These are phyloP conservation scores for Tillus elongatus DNA, from an alignment of 2,888 invertebrate species.

Conservation along the genomic window DNA sequence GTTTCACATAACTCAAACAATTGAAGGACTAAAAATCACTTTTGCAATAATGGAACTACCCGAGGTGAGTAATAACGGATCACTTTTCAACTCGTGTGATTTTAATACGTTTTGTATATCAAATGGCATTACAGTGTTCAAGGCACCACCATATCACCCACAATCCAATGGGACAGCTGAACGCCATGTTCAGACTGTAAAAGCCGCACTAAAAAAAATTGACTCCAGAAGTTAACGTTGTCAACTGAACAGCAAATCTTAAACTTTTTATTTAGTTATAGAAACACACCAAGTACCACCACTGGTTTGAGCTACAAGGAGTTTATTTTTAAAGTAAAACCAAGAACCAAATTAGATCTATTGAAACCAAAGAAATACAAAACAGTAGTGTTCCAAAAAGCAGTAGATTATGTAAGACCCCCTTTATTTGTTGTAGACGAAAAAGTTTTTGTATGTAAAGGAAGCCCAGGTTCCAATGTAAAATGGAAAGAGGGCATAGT, in stretches of 20 bases:
- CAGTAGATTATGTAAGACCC: too few species aligned
- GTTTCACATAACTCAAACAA: not conserved
- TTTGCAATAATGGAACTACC: not conserved
- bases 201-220: too few species aligned
- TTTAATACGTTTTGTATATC: not conserved
- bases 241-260: too few species aligned
- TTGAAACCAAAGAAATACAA: too few species aligned
- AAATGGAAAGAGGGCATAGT: not conserved
- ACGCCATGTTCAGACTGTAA: too few species aligned
- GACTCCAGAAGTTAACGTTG: too few species aligned
- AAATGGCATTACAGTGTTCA: not conserved
- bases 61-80: not conserved
- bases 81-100: not conserved
- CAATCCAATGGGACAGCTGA: too few species aligned
- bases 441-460: not conserved
- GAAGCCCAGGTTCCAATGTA: not conserved
- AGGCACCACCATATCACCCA: too few species aligned
- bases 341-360: not conserved
- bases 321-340: not conserved
- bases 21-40: not conserved
- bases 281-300: not conserved
- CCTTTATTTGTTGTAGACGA: too few species aligned
- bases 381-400: too few species aligned
- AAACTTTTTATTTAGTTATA: not conserved
- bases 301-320: not conserved